phyloP scores from a whole-genome alignment of 2,113 vertebrate species.

The Epinephelus moara region DNA sequence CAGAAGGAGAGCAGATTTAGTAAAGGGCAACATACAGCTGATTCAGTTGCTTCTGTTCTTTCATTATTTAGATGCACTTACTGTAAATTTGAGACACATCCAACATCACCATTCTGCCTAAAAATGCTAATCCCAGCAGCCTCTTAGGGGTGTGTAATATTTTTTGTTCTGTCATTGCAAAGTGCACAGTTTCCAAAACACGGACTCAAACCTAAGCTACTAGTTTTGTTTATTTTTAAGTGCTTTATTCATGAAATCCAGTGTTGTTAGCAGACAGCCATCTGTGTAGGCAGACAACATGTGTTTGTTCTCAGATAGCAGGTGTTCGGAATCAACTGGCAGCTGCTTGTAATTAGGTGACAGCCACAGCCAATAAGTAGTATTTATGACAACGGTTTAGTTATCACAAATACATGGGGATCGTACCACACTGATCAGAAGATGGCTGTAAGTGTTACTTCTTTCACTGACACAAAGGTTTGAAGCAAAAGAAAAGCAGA shows the following conservation, averaged over 20 bases:
- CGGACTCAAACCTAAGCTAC: not conserved
- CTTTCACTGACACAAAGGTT: not conserved
- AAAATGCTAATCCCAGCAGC: not conserved
- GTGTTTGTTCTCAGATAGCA: conserved; percentile 60
- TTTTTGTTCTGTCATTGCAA: not conserved
- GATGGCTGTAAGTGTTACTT: not conserved
- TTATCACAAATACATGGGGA: conserved; percentile 6
- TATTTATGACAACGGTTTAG: conserved; percentile 26
- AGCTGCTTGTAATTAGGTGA: conserved; percentile 67
- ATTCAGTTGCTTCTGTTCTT: not conserved
- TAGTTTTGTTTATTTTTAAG: conserved; percentile 28
- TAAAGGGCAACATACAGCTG: not conserved
- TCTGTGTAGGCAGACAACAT: conserved; percentile 66
- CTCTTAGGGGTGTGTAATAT: not conserved
- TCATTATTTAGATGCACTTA: conserved; percentile 19
- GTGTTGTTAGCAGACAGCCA: conserved; percentile 40
- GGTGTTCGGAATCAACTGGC: conserved; percentile 59
- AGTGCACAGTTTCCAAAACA: not conserved
- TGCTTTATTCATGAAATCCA: conserved; percentile 14
- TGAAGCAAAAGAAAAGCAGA: not conserved
- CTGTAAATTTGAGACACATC: not conserved
- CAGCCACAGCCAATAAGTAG: conserved; percentile 40
- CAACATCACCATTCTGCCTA: not conserved
- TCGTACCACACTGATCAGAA: not conserved
- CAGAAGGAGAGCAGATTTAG: not conserved